phyloP scores from a whole-genome alignment of 2,113 vertebrate genomes.

The Campylorhamphus procurvoides region DNA sequence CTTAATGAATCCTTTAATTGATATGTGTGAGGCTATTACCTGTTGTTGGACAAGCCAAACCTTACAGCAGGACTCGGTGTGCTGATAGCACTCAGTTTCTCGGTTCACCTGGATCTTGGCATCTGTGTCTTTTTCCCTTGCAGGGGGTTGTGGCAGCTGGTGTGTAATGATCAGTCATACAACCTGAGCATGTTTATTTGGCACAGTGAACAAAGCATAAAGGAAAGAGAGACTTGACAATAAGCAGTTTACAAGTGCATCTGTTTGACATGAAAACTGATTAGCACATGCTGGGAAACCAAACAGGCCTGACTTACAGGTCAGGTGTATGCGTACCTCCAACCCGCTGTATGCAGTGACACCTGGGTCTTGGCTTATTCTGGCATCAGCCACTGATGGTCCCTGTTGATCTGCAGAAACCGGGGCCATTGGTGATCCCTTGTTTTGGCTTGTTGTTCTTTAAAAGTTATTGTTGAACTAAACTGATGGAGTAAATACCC shows the following conservation, averaged over 20 bases:
- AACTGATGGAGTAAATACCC: not conserved
- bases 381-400: accelerated
- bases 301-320: not conserved
- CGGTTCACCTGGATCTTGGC: not conserved
- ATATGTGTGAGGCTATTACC: accelerated
- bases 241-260: not conserved
- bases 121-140: not conserved
- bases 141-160: not conserved
- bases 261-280: not conserved
- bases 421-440: not conserved
- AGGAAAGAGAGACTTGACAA: not conserved
- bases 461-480: not conserved
- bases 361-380: not conserved
- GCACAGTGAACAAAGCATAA: not conserved
- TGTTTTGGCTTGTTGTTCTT: not conserved
- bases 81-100: not conserved
- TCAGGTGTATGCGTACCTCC: too few species aligned
- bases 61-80: not conserved
- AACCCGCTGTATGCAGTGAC: not conserved
- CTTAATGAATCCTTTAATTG: not conserved
- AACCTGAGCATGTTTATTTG: not conserved
- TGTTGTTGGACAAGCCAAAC: not conserved
- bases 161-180: not conserved
- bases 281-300: not conserved
- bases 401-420: not conserved